phyloP scores from a whole-genome alignment of 2,888 invertebrate species.

The Congeria kusceri region DNA sequence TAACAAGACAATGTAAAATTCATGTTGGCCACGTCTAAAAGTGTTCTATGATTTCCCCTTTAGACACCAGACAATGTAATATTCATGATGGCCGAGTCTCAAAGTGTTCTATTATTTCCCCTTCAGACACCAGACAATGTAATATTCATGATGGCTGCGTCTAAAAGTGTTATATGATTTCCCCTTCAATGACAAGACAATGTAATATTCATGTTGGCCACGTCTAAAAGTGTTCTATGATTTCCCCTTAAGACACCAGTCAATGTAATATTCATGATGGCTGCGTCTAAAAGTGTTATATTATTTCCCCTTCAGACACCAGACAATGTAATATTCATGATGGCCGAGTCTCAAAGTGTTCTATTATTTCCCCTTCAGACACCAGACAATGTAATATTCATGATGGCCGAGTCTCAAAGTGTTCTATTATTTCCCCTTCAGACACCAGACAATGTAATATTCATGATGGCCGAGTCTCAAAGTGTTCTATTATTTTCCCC shows the following conservation, averaged over 20 bases:
- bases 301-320: conserved; percentile 89
- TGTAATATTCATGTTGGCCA: conserved; percentile 99
- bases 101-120: conserved; percentile 85
- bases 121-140: too few relatives aligned
- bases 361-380: too few relatives aligned
- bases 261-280: conserved; percentile 99
- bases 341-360: conserved; percentile 97
- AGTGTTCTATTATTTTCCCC: too few relatives aligned
- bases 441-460: too few relatives aligned
- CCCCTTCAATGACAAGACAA: conserved; percentile 93
- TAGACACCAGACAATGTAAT: conserved; percentile 98
- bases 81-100: conserved; percentile 99
- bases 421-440: too few relatives aligned
- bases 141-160: too few relatives aligned
- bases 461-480: not conserved
- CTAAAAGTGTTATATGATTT: too few relatives aligned
- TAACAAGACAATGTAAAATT: too few relatives aligned
- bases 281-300: conserved; percentile 99
- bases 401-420: too few relatives aligned
- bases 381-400: too few relatives aligned
- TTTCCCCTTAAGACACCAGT: conserved; percentile 91
- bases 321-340: conserved; percentile 99
- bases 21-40: not conserved
- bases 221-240: conserved; percentile 90
- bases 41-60: too few relatives aligned